Evolutionary conservation across 2,888 invertebrate species (phyloP).

Genomic region (Octodonta nipae): DNA sequence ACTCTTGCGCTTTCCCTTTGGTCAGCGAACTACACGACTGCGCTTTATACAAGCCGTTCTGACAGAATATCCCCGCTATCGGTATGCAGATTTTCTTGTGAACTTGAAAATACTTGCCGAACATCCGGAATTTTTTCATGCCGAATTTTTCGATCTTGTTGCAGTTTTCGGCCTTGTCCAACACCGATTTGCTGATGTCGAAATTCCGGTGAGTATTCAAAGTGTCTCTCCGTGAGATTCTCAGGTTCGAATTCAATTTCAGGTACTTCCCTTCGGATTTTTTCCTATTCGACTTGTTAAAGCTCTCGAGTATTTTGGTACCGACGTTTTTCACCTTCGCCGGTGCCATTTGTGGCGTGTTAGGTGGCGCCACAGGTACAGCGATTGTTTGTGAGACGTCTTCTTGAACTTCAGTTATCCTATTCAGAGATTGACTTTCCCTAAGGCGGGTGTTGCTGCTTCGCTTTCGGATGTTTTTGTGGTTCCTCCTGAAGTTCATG

Average conservation of each 20-base stretch:
- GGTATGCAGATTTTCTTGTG: constrained; percentile 52
- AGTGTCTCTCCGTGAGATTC: constrained; percentile 21
- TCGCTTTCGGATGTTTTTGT: constrained; percentile 38
- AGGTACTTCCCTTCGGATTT: constrained; percentile 24
- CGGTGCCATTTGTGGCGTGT: constrained; percentile 26
- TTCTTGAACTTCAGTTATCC: constrained; percentile 77
- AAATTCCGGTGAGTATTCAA: constrained; percentile 11
- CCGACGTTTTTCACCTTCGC: constrained; percentile 40
- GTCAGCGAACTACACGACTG: constrained; percentile 49
- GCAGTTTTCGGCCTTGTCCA: constrained; percentile 20
- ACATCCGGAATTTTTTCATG: constrained; percentile 42
- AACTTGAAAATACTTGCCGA: constrained; percentile 56
- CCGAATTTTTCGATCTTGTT: constrained; percentile 23
- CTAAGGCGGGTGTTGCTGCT: constrained; percentile 54
- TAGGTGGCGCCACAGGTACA: constrained; percentile 27
- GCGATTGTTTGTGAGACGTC: constrained; percentile 36
- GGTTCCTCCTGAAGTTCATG: constrained; percentile 37
- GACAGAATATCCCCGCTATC: constrained; percentile 42
- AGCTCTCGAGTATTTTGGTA: constrained; percentile 39
- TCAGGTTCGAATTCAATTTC: constrained; percentile 12
- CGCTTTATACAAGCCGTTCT: constrained; percentile 44
- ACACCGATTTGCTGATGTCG: too few relatives aligned
- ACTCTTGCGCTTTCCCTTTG: constrained; percentile 33
- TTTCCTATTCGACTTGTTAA: constrained; percentile 20
- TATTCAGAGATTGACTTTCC: constrained; percentile 72